Conservation (phyloP, 2,113 vertebrate genomes). For the Podocnemis expansa region DNA sequence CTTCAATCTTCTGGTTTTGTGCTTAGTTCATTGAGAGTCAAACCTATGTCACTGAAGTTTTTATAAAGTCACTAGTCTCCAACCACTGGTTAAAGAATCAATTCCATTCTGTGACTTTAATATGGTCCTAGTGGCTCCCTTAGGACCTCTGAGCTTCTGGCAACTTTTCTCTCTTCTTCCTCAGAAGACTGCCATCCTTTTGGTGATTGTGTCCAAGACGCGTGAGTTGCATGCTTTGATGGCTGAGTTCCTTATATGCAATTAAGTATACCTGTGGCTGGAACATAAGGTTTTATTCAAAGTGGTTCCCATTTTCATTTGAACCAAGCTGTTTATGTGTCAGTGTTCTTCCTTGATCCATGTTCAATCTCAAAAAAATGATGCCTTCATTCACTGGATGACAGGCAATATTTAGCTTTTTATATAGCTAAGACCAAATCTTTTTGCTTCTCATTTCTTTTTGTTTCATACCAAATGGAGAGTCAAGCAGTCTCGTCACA, state of each 20-base stretch:
- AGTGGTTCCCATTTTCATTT: background rate
- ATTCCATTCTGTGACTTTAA: background rate
- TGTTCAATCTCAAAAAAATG: background rate
- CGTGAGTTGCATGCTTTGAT: background rate
- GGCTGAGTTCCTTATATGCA: background rate
- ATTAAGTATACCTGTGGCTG: background rate
- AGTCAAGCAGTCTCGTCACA: background rate
- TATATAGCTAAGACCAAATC: background rate
- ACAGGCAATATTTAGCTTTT: background rate
- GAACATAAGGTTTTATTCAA: background rate
- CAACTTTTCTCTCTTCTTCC: background rate
- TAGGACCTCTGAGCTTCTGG: background rate
- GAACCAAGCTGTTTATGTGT: background rate
- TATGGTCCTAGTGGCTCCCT: background rate
- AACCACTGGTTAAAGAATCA: background rate
- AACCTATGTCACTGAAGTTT: too few species aligned
- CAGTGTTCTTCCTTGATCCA: too few species aligned
- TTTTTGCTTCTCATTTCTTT: background rate
- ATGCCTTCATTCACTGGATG: background rate
- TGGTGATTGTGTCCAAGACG: background rate
- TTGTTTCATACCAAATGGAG: background rate
- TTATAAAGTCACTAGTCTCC: background rate
- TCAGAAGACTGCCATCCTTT: background rate
- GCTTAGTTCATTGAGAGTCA: background rate
- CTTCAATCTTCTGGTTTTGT: background rate